These are phyloP conservation scores for Python bivittatus DNA, from an alignment of 2,113 vertebrate genomes.

Conservation along the genomic window DNA sequence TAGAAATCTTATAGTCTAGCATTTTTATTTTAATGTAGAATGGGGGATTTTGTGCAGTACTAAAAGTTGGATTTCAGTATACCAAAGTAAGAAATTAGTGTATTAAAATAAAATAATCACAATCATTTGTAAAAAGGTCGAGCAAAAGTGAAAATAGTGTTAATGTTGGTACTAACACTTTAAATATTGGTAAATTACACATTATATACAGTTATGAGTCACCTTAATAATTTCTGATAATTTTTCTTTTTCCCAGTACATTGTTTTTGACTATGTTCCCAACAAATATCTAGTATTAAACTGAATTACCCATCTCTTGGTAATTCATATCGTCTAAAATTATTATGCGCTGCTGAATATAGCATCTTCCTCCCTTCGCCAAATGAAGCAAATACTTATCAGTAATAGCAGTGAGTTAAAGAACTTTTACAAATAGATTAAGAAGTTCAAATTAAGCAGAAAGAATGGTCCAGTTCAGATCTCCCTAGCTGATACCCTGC, in stretches of 20 bases:
- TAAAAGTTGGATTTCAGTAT: conserved; percentile 53
- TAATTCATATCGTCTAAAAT: not conserved
- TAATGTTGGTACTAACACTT: not conserved
- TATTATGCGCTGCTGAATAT: not conserved
- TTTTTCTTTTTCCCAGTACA: not conserved
- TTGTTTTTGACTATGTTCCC: not conserved
- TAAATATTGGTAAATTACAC: not conserved
- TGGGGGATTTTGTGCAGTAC: conserved; percentile 41
- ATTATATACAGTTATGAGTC: not conserved
- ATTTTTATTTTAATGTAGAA: conserved; percentile 62
- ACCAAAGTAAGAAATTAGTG: conserved; percentile 74
- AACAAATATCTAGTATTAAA: not conserved
- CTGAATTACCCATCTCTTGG: not conserved
- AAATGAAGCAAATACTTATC: not conserved
- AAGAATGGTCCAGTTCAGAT: not conserved
- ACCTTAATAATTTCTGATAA: not conserved
- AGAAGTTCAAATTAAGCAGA: not conserved
- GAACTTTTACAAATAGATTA: not conserved
- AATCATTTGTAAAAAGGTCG: conserved; percentile 49
- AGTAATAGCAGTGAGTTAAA: not conserved
- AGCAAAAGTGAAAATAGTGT: not conserved
- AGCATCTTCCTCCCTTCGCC: not conserved
- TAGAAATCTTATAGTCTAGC: conserved; percentile 51
- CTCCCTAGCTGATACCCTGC: no score
- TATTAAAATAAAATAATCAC: conserved; percentile 50